Conservation (phyloP, 2,797 vertebrate species). For the Podargus strigoides region DNA sequence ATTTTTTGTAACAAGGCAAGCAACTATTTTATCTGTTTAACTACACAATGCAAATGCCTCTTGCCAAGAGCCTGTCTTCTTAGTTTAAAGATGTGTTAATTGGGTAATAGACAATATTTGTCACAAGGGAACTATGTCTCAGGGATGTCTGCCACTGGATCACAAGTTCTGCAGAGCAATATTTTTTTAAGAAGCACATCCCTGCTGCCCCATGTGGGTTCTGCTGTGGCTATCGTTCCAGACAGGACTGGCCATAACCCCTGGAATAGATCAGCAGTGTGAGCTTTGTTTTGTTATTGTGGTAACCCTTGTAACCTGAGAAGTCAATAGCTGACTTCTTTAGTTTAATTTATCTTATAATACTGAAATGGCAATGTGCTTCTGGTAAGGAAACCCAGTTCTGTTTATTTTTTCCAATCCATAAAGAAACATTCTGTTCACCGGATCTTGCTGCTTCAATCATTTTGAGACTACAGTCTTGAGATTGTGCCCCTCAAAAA, state of each 20-base stretch:
- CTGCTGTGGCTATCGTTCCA: slow-evolving; percentile 63
- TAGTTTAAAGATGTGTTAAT: slow-evolving; percentile 56
- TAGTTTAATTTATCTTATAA: slow-evolving; percentile 69
- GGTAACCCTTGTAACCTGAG: slow-evolving; percentile 66
- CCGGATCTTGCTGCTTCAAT: slow-evolving; percentile 5
- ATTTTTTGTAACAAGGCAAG: background rate
- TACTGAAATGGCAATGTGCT: slow-evolving; percentile 61
- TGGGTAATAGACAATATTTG: slow-evolving; percentile 30
- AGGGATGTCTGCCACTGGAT: background rate
- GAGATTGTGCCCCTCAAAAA: background rate
- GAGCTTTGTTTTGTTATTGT: slow-evolving; percentile 55
- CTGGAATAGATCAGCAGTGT: slow-evolving; percentile 46
- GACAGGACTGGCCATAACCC: slow-evolving; percentile 62
- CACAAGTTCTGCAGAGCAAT: slow-evolving; percentile 37
- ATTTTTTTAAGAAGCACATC: slow-evolving; percentile 20
- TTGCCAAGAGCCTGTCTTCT: slow-evolving; percentile 50
- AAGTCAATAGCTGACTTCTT: slow-evolving; percentile 68
- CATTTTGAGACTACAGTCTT: background rate
- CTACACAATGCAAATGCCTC: background rate
- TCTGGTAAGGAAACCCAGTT: slow-evolving; percentile 68
- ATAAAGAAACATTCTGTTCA: slow-evolving; percentile 41
- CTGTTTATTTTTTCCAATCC: slow-evolving; percentile 49
- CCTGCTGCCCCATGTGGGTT: slow-evolving; percentile 33
- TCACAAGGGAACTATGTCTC: background rate
- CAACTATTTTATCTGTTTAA: slow-evolving; percentile 13